Percentiles rank a stretch among this genome's conserved stretches.
phyloP scores from a whole-genome alignment of 1,140 invertebrate species.

The Branchinecta lindahli region DNA sequence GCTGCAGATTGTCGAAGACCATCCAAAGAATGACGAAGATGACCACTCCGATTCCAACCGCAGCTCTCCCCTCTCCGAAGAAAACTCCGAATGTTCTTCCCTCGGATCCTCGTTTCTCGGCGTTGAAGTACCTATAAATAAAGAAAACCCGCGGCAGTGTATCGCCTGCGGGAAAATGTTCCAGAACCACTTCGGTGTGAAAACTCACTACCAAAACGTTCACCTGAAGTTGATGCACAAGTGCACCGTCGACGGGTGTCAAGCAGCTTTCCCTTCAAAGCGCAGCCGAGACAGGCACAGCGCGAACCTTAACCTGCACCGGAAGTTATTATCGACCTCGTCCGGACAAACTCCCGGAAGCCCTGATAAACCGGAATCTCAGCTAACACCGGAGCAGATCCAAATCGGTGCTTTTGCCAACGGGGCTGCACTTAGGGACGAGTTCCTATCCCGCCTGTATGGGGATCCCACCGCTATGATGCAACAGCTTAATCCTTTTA shows the following conservation, averaged over 20 bases:
- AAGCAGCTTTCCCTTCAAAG: constrained; percentile 88
- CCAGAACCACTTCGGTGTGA: constrained; percentile 86
- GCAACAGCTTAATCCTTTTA: background rate
- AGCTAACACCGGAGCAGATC: constrained; percentile 30
- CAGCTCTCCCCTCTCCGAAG: constrained; percentile 12
- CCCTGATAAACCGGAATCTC: constrained; percentile 5
- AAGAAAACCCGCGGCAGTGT: constrained; percentile 66
- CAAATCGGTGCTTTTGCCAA: constrained; percentile 35
- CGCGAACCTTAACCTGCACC: constrained; percentile 76
- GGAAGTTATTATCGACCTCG: constrained; percentile 64
- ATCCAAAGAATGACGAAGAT: constrained; percentile 19
- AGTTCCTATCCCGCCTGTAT: constrained; percentile 64
- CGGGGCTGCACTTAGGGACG: constrained; percentile 44
- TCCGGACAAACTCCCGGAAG: constrained; percentile 21
- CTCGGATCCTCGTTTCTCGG: constrained; percentile 14
- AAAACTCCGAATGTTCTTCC: constrained; percentile 19
- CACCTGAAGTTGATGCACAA: constrained; percentile 92
- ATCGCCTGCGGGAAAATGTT: constrained; percentile 83
- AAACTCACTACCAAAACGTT: constrained; percentile 88
- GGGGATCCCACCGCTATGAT: constrained; percentile 42
- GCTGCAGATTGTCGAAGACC: constrained; percentile 20
- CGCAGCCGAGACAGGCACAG: constrained; percentile 80
- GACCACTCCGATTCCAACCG: constrained; percentile 21
- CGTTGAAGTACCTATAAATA: constrained; percentile 67
- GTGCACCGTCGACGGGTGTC: constrained; percentile 89